A percentile compares a stretch with the other conserved stretches of the same genome.
phyloP scores from a whole-genome alignment of 2,888 invertebrate species.

The Cacoxenus indagator region DNA sequence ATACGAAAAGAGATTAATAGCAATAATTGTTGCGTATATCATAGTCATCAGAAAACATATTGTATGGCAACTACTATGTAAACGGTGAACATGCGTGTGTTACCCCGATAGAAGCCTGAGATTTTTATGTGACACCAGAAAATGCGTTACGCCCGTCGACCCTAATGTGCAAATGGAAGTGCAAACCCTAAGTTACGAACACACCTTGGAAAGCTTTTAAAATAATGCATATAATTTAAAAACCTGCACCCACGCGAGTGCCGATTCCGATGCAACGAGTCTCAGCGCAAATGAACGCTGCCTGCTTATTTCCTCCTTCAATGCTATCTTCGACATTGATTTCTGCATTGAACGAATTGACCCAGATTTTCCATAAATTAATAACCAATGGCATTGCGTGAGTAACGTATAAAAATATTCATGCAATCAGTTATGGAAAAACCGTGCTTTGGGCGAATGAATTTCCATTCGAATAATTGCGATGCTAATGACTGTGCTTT shows the following conservation, averaged over 20 bases:
- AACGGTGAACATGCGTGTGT: conserved; percentile 34
- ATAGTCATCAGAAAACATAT: not conserved
- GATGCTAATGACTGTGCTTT: not conserved
- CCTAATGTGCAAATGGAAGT: not conserved
- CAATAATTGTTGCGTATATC: conserved; percentile 19
- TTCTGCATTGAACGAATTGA: not conserved
- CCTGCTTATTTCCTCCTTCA: not conserved
- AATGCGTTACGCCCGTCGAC: not conserved
- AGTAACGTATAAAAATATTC: conserved; percentile 1
- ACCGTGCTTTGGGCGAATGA: not conserved
- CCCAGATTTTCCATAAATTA: conserved; percentile 20
- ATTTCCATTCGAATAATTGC: not conserved
- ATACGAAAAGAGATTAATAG: conserved; percentile 22
- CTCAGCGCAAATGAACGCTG: not conserved
- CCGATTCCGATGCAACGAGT: not conserved
- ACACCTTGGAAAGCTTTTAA: conserved; percentile 9
- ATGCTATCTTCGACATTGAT: not conserved
- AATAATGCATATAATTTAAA: not conserved
- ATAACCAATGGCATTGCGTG: conserved; percentile 11
- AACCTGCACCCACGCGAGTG: not conserved
- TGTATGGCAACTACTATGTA: conserved; percentile 37
- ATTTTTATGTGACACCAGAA: not conserved
- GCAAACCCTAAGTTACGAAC: not conserved
- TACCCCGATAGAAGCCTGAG: not conserved
- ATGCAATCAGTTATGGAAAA: not conserved